These are phyloP conservation scores for Molothrus aeneus DNA, from an alignment of 2,797 vertebrate genomes.

Conservation along the genomic window DNA sequence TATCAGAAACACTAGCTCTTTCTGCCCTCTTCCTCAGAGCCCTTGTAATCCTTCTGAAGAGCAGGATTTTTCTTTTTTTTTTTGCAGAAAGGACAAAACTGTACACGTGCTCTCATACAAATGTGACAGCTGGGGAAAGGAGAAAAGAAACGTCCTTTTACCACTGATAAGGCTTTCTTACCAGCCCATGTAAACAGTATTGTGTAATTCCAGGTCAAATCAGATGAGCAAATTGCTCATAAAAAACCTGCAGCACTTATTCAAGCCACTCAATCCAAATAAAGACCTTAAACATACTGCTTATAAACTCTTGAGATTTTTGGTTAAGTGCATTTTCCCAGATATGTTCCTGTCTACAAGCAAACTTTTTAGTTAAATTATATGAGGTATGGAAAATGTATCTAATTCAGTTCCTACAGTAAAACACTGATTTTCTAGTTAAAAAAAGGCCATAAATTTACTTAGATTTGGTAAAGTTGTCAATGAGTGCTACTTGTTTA, in stretches of 20 bases:
- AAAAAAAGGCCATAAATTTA: background rate
- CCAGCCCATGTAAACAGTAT: background rate
- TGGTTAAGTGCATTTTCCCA: background rate
- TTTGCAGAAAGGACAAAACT: background rate
- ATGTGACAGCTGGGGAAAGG: background rate
- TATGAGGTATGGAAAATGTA: background rate
- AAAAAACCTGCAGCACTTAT: background rate
- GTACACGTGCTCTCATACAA: rapidly evolving
- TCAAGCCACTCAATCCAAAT: background rate
- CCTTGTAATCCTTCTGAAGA: background rate
- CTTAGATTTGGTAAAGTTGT: background rate
- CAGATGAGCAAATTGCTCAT: background rate
- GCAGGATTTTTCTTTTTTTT: background rate
- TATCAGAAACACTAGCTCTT: background rate
- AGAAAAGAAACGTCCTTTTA: background rate
- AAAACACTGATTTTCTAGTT: background rate
- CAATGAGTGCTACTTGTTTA: background rate
- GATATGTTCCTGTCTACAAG: background rate
- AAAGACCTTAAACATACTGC: background rate
- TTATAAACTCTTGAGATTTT: background rate
- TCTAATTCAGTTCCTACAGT: background rate
- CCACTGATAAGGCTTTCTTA: background rate
- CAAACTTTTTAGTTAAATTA: background rate
- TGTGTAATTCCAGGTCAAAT: background rate
- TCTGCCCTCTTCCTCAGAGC: background rate